Percentiles rank a stretch among this genome's conserved stretches.
Evolutionary conservation across 1,140 invertebrate genomes (phyloP).

Genomic region (Argopecten irradians): DNA sequence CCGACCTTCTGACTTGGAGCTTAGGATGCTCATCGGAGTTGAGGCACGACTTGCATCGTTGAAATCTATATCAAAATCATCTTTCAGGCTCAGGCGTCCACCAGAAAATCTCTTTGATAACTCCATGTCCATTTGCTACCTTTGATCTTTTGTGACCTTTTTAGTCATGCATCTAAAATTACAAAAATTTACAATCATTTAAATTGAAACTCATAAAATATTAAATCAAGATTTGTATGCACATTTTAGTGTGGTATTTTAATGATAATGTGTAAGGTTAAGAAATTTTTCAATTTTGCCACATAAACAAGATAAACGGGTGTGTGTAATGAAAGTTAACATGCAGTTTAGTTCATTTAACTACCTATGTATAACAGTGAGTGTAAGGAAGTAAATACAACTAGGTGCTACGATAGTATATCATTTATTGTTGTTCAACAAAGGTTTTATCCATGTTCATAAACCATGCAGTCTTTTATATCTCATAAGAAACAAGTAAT

Average conservation of each 20-base stretch:
- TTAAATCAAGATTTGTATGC: neutral
- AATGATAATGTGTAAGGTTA: neutral
- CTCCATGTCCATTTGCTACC: constrained; percentile 30
- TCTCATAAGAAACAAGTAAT: neutral
- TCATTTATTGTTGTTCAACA: neutral
- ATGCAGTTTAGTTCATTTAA: neutral
- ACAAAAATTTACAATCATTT: neutral
- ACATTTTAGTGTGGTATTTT: neutral
- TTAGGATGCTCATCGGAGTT: constrained; percentile 62
- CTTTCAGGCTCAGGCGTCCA: constrained; percentile 35
- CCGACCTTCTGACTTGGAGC: constrained; percentile 62
- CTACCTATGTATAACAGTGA: neutral
- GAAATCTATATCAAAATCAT: constrained; percentile 63
- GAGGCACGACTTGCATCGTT: constrained; percentile 65
- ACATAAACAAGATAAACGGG: neutral
- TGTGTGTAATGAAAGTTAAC: neutral
- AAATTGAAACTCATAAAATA: neutral
- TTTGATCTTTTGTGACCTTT: neutral
- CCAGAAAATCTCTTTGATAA: constrained; percentile 28
- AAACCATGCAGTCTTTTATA: neutral
- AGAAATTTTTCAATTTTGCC: neutral
- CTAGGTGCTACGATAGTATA: neutral
- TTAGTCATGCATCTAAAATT: neutral
- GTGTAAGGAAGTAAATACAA: neutral
- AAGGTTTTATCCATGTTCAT: neutral